phyloP scores from a whole-genome alignment of 2,888 invertebrate species.

The Drosophila greeni region DNA sequence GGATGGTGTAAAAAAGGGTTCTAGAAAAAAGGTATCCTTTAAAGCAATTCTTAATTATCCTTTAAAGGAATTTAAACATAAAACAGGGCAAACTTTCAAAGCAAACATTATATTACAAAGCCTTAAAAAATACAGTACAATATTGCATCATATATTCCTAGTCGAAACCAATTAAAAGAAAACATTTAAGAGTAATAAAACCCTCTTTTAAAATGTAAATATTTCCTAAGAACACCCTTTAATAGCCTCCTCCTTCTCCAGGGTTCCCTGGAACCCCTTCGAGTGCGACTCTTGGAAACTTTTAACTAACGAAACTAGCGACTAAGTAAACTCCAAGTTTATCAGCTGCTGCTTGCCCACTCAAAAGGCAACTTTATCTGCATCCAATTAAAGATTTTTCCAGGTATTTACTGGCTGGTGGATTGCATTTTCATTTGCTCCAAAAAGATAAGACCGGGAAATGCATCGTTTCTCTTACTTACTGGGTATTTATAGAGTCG shows the following conservation, averaged over 20 bases:
- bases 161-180: background rate
- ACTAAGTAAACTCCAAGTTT: constrained; percentile 30
- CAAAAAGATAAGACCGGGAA: constrained; percentile 42
- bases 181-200: background rate
- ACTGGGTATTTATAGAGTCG: no score
- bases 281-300: constrained; percentile 7
- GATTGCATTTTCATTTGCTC: constrained; percentile 44
- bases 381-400: constrained; percentile 51
- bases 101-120: no score
- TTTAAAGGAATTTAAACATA: background rate
- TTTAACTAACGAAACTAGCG: constrained; percentile 24
- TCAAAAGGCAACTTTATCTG: constrained; percentile 41
- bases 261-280: constrained; percentile 1
- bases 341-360: constrained; percentile 39
- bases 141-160: background rate
- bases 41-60: no score
- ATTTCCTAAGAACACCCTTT: background rate
- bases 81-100: background rate
- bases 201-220: background rate
- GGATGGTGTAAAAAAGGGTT: no score
- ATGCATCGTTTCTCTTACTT: constrained; percentile 14
- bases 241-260: background rate
- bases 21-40: no score
- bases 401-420: constrained; percentile 14
- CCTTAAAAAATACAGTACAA: background rate